A percentile compares a stretch with the other conserved stretches of the same genome.
phyloP scores from a whole-genome alignment of 2,888 invertebrate genomes.

The Limnephilus lunatus region DNA sequence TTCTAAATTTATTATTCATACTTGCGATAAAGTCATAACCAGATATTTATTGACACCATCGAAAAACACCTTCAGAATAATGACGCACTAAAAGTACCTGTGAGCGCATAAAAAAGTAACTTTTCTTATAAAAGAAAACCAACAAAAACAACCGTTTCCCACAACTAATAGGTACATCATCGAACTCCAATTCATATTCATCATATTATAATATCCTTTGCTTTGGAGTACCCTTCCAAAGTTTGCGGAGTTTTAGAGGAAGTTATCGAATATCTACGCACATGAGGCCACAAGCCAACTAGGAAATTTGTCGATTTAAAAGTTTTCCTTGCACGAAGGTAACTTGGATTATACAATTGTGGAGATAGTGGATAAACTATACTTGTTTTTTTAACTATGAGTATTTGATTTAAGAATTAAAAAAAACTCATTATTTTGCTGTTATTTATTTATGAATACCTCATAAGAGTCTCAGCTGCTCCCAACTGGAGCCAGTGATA shows the following conservation, averaged over 20 bases:
- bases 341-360: neutral
- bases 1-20: neutral
- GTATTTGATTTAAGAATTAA: neutral
- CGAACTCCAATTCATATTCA: slow-evolving; percentile 46
- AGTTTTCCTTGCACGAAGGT: slow-evolving; percentile 36
- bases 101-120: neutral
- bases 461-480: no score
- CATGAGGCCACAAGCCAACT: slow-evolving; percentile 38
- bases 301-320: slow-evolving; percentile 59
- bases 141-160: slow-evolving; percentile 41
- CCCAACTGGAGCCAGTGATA: no score
- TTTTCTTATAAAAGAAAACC: slow-evolving; percentile 31
- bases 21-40: neutral
- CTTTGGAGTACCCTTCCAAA: slow-evolving; percentile 51
- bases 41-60: neutral
- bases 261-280: slow-evolving; percentile 51
- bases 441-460: no score
- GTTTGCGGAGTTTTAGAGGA: slow-evolving; percentile 47
- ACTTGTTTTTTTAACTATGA: neutral
- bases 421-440: no score
- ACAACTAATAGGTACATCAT: slow-evolving; percentile 27
- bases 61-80: slow-evolving; percentile 33
- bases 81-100: neutral
- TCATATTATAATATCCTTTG: slow-evolving; percentile 14
- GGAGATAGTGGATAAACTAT: neutral